Evolutionary conservation across 2,113 vertebrate genomes (phyloP).

Genomic region (Pelobates fuscus): DNA sequence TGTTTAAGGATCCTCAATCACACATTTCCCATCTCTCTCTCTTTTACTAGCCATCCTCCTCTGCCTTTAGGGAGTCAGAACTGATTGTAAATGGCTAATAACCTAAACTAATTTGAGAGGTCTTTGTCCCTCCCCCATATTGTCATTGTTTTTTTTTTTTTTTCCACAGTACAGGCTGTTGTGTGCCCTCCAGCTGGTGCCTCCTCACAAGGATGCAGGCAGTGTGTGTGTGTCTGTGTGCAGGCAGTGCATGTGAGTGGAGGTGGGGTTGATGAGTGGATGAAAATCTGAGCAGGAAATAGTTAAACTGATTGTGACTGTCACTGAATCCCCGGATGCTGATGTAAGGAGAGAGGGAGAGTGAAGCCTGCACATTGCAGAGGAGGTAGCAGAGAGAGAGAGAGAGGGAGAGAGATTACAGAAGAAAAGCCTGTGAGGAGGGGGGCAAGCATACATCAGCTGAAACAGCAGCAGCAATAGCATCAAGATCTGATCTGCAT

Average conservation of each 20-base stretch:
- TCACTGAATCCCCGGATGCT: constrained; percentile 50
- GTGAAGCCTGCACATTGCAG: constrained; percentile 39
- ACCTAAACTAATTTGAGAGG: constrained; percentile 45
- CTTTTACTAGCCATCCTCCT: neutral
- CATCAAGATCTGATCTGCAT: neutral
- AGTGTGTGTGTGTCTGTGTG: constrained; percentile 38
- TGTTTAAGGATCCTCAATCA: too few species aligned
- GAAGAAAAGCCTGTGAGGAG: constrained; percentile 42
- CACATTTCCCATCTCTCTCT: neutral
- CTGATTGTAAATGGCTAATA: constrained; percentile 46
- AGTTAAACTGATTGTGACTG: constrained; percentile 47
- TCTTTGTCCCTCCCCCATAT: constrained; percentile 35
- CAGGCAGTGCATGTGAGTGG: constrained; percentile 39
- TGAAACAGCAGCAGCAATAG: constrained; percentile 32
- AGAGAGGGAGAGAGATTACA: constrained; percentile 43
- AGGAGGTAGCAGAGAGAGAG: constrained; percentile 28
- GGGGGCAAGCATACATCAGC: constrained; percentile 34
- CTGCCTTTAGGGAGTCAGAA: neutral
- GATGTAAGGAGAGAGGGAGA: constrained; percentile 48
- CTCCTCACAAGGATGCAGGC: constrained; percentile 39
- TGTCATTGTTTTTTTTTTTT: constrained; percentile 18
- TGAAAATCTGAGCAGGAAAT: constrained; percentile 3
- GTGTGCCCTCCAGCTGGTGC: constrained; percentile 41
- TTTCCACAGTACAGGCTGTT: constrained; percentile 25
- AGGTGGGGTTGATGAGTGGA: constrained; percentile 20